phyloP scores from a whole-genome alignment of 2,113 vertebrate species.

The Felis catus region DNA sequence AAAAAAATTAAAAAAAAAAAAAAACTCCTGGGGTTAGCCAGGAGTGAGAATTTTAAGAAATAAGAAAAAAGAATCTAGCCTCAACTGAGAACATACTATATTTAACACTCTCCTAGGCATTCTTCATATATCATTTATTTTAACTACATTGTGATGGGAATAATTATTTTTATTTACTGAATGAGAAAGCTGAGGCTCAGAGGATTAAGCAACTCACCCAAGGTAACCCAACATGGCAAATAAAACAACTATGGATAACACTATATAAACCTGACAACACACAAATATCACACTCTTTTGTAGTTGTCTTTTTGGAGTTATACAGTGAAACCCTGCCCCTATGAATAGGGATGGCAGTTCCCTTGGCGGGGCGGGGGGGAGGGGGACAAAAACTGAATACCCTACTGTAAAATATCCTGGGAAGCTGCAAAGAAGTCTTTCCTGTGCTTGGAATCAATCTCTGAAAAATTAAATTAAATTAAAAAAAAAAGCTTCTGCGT shows the following conservation, averaged over 20 bases:
- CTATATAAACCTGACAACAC: not conserved
- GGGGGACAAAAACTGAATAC: not conserved
- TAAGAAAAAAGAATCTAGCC: not conserved
- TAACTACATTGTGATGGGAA: not conserved
- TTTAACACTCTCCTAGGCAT: not conserved
- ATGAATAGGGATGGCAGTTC: not conserved
- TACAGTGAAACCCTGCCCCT: not conserved
- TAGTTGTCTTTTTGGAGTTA: not conserved
- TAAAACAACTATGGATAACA: not conserved
- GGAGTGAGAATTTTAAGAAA: not conserved
- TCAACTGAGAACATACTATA: not conserved
- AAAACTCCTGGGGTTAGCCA: not conserved
- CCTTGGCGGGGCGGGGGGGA: too few relatives aligned
- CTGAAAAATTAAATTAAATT: too few relatives aligned
- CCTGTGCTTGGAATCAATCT: not conserved
- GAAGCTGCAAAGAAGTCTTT: not conserved
- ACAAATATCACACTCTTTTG: not conserved
- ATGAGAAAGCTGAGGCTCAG: not conserved
- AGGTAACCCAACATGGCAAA: not conserved
- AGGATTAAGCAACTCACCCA: not conserved
- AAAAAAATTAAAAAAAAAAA: too few relatives aligned
- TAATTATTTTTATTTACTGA: not conserved
- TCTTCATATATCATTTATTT: not conserved
- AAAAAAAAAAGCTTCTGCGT: not conserved
- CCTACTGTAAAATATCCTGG: not conserved